Conservation (phyloP, 1,140 invertebrate species). For the Zaprionus nigranus region DNA sequence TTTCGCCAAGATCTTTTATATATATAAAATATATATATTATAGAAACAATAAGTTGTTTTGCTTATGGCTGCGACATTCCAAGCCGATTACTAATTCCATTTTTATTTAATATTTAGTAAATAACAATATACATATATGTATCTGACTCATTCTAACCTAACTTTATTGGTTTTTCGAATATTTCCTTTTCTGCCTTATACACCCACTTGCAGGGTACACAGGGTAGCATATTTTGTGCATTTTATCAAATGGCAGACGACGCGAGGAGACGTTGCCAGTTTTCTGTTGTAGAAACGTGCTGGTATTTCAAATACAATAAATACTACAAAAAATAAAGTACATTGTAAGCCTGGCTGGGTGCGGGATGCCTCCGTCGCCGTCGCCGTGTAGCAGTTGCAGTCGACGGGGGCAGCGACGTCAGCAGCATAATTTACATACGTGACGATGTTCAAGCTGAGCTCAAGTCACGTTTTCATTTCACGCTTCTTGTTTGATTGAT, state of each 20-base stretch:
- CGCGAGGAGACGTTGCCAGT: conserved; percentile 45
- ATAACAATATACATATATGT: too few species aligned
- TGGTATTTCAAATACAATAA: conserved; percentile 63
- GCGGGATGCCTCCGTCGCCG: conserved; percentile 17
- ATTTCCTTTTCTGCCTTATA: too few species aligned
- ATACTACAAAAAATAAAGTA: not conserved
- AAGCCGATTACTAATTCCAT: too few species aligned
- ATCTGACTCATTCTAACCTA: too few species aligned
- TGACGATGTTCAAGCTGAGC: conserved; percentile 68
- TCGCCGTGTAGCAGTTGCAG: not conserved
- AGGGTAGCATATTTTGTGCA: conserved; percentile 55
- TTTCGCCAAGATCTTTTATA: too few species aligned
- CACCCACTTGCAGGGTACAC: not conserved
- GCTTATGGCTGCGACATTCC: too few species aligned
- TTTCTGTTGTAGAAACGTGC: conserved; percentile 66
- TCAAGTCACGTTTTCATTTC: conserved; percentile 72
- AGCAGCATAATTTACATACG: conserved; percentile 76
- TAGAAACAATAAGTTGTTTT: too few species aligned
- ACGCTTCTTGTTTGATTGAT: conserved; percentile 62
- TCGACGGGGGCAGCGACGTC: conserved; percentile 22
- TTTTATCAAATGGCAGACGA: conserved; percentile 71
- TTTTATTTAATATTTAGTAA: too few species aligned
- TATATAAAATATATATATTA: too few species aligned
- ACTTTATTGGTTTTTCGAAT: too few species aligned
- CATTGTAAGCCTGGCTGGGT: conserved; percentile 63